A percentile compares a stretch with the other conserved stretches of the same genome.
phyloP scores from a whole-genome alignment of 2,113 vertebrate genomes.

The Candoia aspera region DNA sequence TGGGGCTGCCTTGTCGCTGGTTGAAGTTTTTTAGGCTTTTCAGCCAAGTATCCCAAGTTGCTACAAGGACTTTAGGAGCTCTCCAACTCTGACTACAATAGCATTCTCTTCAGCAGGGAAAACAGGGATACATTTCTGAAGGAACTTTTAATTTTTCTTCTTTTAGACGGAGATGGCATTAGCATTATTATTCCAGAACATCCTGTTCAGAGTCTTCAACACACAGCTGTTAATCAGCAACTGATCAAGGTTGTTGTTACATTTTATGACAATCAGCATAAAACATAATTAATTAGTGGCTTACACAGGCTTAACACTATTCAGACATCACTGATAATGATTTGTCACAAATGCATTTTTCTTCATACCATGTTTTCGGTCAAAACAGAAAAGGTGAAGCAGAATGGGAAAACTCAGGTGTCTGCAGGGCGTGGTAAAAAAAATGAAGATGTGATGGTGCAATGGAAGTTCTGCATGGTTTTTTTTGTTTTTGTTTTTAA shows the following conservation, averaged over 20 bases:
- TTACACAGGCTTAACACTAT: not conserved
- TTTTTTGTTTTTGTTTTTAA: not conserved
- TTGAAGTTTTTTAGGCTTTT: not conserved
- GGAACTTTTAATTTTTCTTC: not conserved
- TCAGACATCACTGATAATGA: not conserved
- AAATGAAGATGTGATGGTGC: not conserved
- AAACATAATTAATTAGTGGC: constrained; percentile 9
- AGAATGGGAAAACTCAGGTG: not conserved
- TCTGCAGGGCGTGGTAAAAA: not conserved
- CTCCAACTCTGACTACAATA: not conserved
- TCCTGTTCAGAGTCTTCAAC: not conserved
- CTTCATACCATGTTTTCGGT: not conserved
- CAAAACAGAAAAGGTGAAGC: not conserved
- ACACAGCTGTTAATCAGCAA: constrained; percentile 1
- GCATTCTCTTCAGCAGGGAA: not conserved
- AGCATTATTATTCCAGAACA: constrained; percentile 16
- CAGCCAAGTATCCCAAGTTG: not conserved
- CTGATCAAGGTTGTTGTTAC: constrained; percentile 5
- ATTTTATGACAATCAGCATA: constrained; percentile 12
- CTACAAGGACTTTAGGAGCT: not conserved
- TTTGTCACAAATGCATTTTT: not conserved
- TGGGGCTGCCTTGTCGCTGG: not conserved
- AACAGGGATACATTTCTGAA: not conserved
- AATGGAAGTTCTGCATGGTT: not conserved
- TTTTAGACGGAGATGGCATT: not conserved